A percentile compares a stretch with the other conserved stretches of the same genome.
Evolutionary conservation across 2,888 invertebrate species (phyloP).

Genomic region (Pseudococcus viburni): DNA sequence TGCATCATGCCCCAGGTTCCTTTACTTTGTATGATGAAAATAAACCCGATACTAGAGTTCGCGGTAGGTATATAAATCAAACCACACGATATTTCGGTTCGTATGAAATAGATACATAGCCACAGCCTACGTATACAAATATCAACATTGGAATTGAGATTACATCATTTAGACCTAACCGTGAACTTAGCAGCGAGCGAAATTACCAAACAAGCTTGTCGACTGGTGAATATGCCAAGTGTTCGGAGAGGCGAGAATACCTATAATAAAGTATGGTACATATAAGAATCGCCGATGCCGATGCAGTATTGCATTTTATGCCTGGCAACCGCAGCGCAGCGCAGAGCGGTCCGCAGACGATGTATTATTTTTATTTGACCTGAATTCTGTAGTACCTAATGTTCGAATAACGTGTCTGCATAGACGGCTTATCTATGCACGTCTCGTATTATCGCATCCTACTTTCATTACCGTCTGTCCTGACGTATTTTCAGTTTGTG

Average conservation of each 20-base stretch:
- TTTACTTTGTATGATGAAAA: not conserved
- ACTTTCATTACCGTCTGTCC: conserved; percentile 60
- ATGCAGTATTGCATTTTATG: conserved; percentile 21
- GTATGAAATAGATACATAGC: not conserved
- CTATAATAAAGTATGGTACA: not conserved
- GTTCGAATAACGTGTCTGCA: conserved; percentile 24
- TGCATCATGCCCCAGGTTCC: no score
- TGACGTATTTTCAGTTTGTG: conserved; percentile 20
- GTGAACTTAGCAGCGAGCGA: conserved; percentile 5
- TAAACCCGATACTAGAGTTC: no score
- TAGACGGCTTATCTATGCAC: conserved; percentile 59
- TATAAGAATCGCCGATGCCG: not conserved
- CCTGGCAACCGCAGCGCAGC: conserved; percentile 10
- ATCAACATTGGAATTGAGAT: not conserved
- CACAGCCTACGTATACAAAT: not conserved
- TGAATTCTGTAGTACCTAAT: conserved; percentile 28
- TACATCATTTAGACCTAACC: conserved; percentile 6
- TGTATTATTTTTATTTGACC: conserved; percentile 58
- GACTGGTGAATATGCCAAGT: not conserved
- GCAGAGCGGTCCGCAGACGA: conserved; percentile 34
- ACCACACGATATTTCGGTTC: not conserved
- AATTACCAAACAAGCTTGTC: conserved; percentile 18
- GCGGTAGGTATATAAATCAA: not conserved
- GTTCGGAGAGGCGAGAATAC: not conserved
- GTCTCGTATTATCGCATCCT: conserved; percentile 61